These are phyloP conservation scores for Acanthurus tractus DNA, from an alignment of 2,797 vertebrate species.

Conservation along the genomic window DNA sequence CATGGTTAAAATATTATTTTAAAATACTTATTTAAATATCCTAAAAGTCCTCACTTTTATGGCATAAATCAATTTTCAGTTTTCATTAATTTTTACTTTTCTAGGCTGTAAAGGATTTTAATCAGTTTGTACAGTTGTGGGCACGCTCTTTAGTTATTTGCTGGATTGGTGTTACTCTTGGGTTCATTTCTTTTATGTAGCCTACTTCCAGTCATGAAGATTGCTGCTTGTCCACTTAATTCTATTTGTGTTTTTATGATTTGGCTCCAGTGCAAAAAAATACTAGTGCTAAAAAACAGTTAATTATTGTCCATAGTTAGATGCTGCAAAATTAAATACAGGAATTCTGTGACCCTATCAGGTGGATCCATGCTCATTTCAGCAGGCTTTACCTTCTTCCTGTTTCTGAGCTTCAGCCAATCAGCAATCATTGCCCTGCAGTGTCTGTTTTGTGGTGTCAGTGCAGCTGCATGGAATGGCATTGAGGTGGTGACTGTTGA, in stretches of 20 bases:
- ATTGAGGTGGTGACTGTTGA: constrained; percentile 97
- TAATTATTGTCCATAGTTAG: no score
- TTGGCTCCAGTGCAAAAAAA: neutral
- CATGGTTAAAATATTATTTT: neutral
- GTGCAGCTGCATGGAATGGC: constrained; percentile 96
- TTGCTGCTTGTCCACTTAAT: neutral
- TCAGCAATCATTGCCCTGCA: constrained; percentile 95
- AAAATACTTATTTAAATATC: no score
- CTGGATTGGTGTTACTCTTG: no score
- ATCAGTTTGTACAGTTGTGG: no score
- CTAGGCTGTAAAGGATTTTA: no score
- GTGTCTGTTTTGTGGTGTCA: constrained; percentile 95
- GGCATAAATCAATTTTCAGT: no score
- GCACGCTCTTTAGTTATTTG: no score
- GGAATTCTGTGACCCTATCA: constrained; percentile 50
- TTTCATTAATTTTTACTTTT: no score
- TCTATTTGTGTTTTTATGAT: neutral
- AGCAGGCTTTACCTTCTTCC: constrained; percentile 93
- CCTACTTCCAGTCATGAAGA: no score
- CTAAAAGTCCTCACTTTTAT: no score
- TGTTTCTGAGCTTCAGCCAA: constrained; percentile 94
- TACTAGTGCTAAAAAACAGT: no score
- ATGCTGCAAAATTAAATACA: neutral
- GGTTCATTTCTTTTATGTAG: no score
- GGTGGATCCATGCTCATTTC: constrained; percentile 95